Conservation (phyloP, 2,797 vertebrate species). For the Lerista edwardsae region DNA sequence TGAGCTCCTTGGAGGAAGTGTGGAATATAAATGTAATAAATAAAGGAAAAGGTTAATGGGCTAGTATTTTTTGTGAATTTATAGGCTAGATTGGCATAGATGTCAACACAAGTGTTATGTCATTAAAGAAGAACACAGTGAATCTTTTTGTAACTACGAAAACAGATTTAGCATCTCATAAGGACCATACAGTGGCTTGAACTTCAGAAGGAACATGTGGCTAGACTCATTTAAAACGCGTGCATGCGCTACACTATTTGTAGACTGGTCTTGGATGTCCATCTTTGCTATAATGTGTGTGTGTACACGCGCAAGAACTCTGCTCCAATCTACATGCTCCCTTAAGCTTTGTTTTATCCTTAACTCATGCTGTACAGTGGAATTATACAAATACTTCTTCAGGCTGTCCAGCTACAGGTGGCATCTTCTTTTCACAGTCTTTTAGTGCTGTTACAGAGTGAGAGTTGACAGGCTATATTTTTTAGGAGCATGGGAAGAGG, state of each 20-base stretch:
- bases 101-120: background rate
- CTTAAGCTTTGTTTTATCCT: background rate
- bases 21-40: too few relatives aligned
- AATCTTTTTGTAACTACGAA: background rate
- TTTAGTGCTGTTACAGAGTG: background rate
- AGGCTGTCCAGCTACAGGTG: background rate
- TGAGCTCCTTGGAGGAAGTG: too few relatives aligned
- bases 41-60: background rate
- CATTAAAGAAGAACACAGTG: background rate
- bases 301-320: background rate
- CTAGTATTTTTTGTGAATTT: background rate
- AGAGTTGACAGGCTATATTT: background rate
- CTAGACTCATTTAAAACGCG: background rate
- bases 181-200: background rate
- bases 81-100: background rate
- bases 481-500: background rate
- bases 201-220: background rate
- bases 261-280: background rate
- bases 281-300: background rate
- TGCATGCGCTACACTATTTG: too few relatives aligned
- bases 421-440: background rate
- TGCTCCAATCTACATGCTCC: background rate
- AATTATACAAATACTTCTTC: background rate
- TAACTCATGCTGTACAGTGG: background rate
- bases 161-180: background rate